phyloP scores from a whole-genome alignment of 1,140 invertebrate genomes.

The Prorops nasuta region DNA sequence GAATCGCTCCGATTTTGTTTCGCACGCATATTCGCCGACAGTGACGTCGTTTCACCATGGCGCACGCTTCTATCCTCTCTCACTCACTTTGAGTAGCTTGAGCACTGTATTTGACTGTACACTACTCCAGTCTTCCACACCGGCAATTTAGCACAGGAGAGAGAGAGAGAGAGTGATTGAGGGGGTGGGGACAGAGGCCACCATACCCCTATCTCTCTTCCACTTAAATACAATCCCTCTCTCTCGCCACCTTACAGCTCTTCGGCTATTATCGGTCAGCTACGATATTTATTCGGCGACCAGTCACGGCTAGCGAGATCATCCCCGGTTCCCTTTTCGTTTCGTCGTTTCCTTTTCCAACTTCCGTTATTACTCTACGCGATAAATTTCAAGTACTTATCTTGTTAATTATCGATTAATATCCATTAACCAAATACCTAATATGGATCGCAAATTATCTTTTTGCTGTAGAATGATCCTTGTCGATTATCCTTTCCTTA shows the following conservation, averaged over 20 bases:
- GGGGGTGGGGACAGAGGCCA: too few species aligned
- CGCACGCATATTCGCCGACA: conserved; percentile 41
- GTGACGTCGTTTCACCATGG: conserved; percentile 46
- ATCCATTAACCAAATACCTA: too few species aligned
- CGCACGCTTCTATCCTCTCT: conserved; percentile 29
- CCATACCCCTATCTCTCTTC: conserved; percentile 28
- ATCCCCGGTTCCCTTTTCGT: conserved; percentile 24
- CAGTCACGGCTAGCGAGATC: conserved; percentile 38
- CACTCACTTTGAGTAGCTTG: too few species aligned
- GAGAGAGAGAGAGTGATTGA: too few species aligned
- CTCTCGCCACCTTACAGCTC: conserved; percentile 34
- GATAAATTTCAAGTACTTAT: too few species aligned
- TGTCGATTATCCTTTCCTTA: too few species aligned
- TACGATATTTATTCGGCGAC: conserved; percentile 48
- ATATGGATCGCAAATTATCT: too few species aligned
- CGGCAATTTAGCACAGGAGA: too few species aligned
- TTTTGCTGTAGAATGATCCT: too few species aligned
- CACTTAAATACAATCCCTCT: conserved; percentile 24
- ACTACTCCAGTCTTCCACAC: too few species aligned
- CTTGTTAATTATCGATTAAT: too few species aligned
- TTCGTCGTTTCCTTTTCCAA: neutral
- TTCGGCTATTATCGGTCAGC: conserved; percentile 50
- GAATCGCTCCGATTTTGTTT: conserved; percentile 36
- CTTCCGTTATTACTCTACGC: too few species aligned
- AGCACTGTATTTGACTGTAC: conserved; percentile 5